Conservation (phyloP, 2,797 vertebrate species). For the Tinamus major region DNA sequence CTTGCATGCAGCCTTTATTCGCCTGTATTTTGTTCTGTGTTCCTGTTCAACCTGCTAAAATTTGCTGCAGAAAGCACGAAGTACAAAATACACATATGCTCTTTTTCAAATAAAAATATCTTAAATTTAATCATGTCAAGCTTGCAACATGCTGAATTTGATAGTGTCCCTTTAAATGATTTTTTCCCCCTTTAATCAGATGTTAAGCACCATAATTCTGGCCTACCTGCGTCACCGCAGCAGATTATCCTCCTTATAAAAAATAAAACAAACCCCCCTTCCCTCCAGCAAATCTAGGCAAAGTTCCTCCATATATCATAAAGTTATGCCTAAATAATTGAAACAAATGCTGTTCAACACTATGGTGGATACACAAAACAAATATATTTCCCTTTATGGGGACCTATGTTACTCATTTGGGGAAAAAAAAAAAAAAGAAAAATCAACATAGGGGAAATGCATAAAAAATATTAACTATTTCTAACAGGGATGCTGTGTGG, state of each 20-base stretch:
- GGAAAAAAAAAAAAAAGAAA: background rate
- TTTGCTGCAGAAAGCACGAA: background rate
- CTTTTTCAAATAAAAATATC: background rate
- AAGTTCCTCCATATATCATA: too few relatives aligned
- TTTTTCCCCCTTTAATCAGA: background rate
- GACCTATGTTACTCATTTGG: background rate
- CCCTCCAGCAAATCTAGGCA: background rate
- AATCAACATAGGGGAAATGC: background rate
- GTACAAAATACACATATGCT: background rate
- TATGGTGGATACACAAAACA: too few relatives aligned
- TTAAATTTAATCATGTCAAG: background rate
- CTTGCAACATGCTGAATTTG: background rate
- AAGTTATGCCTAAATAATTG: background rate
- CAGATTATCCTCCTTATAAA: background rate
- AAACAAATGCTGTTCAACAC: background rate
- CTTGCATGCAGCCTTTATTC: background rate
- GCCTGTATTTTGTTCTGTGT: background rate
- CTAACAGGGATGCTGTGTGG: background rate
- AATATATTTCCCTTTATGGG: background rate
- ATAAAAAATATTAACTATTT: background rate
- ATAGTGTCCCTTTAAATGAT: fast-evolving
- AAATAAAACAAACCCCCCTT: background rate
- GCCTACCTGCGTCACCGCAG: background rate
- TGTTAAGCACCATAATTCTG: background rate
- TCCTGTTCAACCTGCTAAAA: fast-evolving